phyloP scores from a whole-genome alignment of 2,797 vertebrate species.

The Glossophaga mutica region DNA sequence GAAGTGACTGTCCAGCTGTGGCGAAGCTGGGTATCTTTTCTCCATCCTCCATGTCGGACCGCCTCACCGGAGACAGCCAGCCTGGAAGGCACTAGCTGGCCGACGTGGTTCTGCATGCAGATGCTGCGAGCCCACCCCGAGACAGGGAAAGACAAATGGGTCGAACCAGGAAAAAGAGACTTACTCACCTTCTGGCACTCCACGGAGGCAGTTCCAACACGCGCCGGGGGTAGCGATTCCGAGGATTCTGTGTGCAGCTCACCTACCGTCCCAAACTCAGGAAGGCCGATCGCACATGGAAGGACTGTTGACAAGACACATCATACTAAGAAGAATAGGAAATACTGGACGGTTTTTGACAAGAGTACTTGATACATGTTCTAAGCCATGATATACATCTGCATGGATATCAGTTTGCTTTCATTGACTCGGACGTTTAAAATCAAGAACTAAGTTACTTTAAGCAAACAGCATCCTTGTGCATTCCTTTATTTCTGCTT shows the following conservation, averaged over 20 bases:
- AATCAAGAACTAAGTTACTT: constrained; percentile 57
- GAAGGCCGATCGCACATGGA: neutral
- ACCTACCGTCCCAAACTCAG: neutral
- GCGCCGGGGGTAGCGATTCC: neutral
- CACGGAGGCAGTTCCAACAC: neutral
- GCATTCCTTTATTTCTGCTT: constrained; percentile 58
- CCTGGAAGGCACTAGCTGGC: no score
- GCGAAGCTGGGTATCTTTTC: neutral
- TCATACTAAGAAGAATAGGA: neutral
- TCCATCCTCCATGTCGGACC: neutral
- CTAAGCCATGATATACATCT: neutral
- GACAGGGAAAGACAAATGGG: neutral
- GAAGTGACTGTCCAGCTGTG: neutral
- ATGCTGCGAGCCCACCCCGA: neutral
- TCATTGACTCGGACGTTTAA: constrained; percentile 62
- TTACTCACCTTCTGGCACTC: neutral
- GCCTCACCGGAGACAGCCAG: neutral
- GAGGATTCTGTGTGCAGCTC: neutral
- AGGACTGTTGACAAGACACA: neutral
- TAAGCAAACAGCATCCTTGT: constrained; percentile 57
- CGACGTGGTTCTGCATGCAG: neutral
- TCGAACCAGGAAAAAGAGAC: neutral
- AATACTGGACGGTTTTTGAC: neutral
- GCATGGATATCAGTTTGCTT: constrained; percentile 48
- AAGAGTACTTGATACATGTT: neutral